A percentile compares a stretch with the other conserved stretches of the same genome.
phyloP scores from a whole-genome alignment of 2,888 invertebrate species.

The Maniola hyperantus region DNA sequence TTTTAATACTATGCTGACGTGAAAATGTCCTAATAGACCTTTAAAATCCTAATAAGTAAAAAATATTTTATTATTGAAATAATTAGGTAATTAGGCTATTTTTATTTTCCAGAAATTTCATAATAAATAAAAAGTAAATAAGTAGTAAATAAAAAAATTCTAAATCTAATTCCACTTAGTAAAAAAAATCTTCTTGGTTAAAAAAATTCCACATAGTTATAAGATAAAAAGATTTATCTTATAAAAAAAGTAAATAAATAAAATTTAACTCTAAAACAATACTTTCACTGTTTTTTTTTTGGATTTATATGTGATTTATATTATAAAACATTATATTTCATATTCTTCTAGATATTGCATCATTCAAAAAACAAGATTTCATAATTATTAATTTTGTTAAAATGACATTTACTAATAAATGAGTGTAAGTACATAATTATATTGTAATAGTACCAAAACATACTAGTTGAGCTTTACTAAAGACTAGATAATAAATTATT shows the following conservation, averaged over 20 bases:
- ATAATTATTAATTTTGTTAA: neutral
- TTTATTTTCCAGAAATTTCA: neutral
- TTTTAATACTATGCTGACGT: neutral
- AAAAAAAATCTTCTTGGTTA: neutral
- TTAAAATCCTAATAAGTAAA: neutral
- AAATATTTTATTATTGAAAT: neutral
- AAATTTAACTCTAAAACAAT: neutral
- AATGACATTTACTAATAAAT: conserved; percentile 14
- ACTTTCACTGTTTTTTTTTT: neutral
- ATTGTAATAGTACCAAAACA: conserved; percentile 35
- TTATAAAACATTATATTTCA: neutral
- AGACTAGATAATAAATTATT: conserved; percentile 70
- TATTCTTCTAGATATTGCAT: conserved; percentile 17
- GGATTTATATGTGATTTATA: neutral
- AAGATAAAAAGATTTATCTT: too few species aligned
- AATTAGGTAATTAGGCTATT: neutral
- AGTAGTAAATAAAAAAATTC: neutral
- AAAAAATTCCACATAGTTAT: neutral
- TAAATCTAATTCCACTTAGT: neutral
- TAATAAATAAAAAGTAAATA: neutral
- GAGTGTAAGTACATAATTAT: conserved; percentile 30
- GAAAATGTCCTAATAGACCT: neutral
- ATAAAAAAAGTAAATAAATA: too few species aligned
- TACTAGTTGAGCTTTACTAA: conserved; percentile 69
- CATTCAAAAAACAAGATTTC: conserved; percentile 2